Evolutionary conservation across 2,113 vertebrate species (phyloP).

Genomic region (Alethe castanea): DNA sequence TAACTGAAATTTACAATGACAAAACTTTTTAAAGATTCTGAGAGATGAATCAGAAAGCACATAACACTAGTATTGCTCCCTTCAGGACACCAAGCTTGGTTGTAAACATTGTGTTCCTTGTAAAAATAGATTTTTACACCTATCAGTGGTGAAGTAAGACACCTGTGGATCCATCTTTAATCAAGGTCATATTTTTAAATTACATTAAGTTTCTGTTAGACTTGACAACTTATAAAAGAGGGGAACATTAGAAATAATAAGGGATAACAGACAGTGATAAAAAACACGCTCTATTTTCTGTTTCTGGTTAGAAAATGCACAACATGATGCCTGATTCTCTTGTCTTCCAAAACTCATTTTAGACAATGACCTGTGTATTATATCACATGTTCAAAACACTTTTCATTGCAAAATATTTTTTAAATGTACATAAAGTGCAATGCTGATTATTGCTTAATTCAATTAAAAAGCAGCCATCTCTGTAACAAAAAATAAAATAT

Average conservation of each 20-base stretch:
- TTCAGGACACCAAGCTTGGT: background rate
- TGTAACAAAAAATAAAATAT: background rate
- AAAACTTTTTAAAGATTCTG: background rate
- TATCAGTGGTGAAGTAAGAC: background rate
- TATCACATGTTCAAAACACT: background rate
- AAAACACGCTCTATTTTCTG: background rate
- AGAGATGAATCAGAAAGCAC: background rate
- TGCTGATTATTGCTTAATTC: background rate
- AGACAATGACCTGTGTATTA: background rate
- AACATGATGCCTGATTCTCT: fast-evolving
- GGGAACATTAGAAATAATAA: background rate
- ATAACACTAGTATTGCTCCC: background rate
- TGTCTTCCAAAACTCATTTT: background rate
- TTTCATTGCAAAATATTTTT: background rate
- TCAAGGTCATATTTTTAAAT: background rate
- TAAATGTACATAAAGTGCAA: background rate
- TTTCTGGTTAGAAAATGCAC: background rate
- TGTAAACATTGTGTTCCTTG: background rate
- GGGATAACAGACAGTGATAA: background rate
- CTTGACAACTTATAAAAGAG: background rate
- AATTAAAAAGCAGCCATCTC: background rate
- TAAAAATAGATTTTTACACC: background rate
- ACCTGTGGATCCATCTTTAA: background rate
- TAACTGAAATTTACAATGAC: background rate
- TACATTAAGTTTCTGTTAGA: background rate